Conservation (phyloP, 2,888 invertebrate genomes). For the Helicoverpa assulta region DNA sequence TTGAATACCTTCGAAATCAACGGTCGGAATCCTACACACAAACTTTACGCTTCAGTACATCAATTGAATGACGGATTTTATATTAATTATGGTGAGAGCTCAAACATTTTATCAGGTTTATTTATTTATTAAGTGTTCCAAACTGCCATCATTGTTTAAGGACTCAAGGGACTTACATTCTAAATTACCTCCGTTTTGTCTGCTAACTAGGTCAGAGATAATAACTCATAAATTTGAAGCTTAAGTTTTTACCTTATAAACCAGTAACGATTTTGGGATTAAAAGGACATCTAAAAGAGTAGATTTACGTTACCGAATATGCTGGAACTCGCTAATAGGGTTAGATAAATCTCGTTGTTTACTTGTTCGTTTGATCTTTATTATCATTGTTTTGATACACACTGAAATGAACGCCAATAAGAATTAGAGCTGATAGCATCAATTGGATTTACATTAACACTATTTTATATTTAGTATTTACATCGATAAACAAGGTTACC, state of each 20-base stretch:
- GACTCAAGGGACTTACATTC: constrained; percentile 29
- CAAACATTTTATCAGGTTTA: constrained; percentile 31
- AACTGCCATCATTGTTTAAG: constrained; percentile 33
- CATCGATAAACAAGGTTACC: constrained; percentile 30
- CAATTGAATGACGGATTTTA: constrained; percentile 40
- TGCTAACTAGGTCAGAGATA: constrained; percentile 65
- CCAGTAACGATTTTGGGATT: constrained; percentile 44
- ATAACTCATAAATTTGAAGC: constrained; percentile 57
- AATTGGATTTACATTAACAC: constrained; percentile 42
- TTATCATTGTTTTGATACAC: constrained; percentile 41
- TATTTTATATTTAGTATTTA: constrained; percentile 34
- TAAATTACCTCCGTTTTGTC: constrained; percentile 54
- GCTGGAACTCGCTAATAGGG: neutral
- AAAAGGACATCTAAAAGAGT: constrained; percentile 30
- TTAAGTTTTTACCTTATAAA: constrained; percentile 60
- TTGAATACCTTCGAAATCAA: constrained; percentile 63
- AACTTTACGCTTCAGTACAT: constrained; percentile 26
- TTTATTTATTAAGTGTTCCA: constrained; percentile 31
- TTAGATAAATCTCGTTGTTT: constrained; percentile 23
- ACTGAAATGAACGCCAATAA: constrained; percentile 25
- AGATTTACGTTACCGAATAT: constrained; percentile 6
- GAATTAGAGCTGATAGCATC: constrained; percentile 26
- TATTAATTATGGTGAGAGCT: constrained; percentile 40
- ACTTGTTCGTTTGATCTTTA: constrained; percentile 36
- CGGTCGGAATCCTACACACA: constrained; percentile 48